Evolutionary conservation across 2,888 invertebrate genomes (phyloP).

Genomic region (Temnothorax ravouxi): DNA sequence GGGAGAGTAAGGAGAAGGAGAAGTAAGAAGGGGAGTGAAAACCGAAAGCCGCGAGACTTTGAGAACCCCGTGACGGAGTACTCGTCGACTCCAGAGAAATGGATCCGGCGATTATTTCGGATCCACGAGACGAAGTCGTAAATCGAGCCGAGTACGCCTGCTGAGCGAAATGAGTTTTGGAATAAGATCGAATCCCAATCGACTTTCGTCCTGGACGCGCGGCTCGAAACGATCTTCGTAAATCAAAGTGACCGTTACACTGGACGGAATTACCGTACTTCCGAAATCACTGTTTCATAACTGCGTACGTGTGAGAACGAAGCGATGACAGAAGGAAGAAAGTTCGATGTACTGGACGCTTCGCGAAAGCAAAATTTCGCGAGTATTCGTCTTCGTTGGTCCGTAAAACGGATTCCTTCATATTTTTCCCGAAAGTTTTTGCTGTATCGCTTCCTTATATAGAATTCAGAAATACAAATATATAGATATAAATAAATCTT

Average conservation of each 20-base stretch:
- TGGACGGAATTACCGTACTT: constrained; percentile 38
- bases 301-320: neutral
- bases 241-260: constrained; percentile 56
- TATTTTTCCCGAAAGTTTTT: neutral
- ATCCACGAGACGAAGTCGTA: constrained; percentile 60
- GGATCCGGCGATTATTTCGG: constrained; percentile 60
- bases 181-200: constrained; percentile 67
- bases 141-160: constrained; percentile 45
- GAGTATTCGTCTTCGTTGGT: neutral
- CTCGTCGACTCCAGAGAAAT: constrained; percentile 61
- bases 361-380: neutral
- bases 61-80: constrained; percentile 53
- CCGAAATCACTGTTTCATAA: constrained; percentile 35
- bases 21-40: constrained; percentile 44
- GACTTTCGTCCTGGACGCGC: constrained; percentile 45
- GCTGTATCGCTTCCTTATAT: neutral
- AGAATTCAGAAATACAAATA: constrained; percentile 3
- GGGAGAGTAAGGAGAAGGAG: neutral
- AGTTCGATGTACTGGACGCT: neutral
- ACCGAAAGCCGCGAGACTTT: constrained; percentile 53
- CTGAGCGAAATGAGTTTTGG: constrained; percentile 62
- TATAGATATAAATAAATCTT: neutral
- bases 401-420: neutral
- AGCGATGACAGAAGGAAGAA: constrained; percentile 3
- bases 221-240: constrained; percentile 33